Evolutionary conservation across 1,140 invertebrate genomes (phyloP).

Genomic region (Kradibia gibbosae): DNA sequence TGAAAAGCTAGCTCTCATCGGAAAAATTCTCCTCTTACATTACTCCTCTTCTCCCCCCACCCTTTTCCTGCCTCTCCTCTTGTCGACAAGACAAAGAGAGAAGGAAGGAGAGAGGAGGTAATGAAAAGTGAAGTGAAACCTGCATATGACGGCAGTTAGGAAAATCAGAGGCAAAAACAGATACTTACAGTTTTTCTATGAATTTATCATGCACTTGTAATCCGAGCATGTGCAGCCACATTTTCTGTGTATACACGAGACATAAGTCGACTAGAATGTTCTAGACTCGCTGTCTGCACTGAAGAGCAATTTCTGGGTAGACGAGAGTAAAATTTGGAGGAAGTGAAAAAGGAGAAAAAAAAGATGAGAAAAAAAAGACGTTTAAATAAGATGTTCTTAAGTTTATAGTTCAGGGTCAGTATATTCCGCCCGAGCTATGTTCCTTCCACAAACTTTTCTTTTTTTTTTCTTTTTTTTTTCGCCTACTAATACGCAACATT

Average conservation of each 20-base stretch:
- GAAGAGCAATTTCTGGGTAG: background rate
- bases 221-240: background rate
- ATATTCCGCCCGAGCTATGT: constrained; percentile 18
- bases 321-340: background rate
- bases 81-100: background rate
- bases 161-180: constrained; percentile 15
- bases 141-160: background rate
- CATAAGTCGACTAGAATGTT: background rate
- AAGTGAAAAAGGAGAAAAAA: background rate
- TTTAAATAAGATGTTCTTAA: background rate
- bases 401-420: constrained; percentile 55
- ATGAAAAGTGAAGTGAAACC: background rate
- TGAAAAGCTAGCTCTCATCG: no score
- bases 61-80: background rate
- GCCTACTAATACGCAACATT: background rate
- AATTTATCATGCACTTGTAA: constrained; percentile 17
- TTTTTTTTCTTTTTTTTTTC: background rate
- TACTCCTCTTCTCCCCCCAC: background rate
- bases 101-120: background rate
- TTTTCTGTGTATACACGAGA: constrained; percentile 12
- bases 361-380: background rate
- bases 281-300: background rate
- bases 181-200: constrained; percentile 1
- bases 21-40: no score
- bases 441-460: no score